phyloP scores from a whole-genome alignment of 2,113 vertebrate genomes.

The Sapajus apella region DNA sequence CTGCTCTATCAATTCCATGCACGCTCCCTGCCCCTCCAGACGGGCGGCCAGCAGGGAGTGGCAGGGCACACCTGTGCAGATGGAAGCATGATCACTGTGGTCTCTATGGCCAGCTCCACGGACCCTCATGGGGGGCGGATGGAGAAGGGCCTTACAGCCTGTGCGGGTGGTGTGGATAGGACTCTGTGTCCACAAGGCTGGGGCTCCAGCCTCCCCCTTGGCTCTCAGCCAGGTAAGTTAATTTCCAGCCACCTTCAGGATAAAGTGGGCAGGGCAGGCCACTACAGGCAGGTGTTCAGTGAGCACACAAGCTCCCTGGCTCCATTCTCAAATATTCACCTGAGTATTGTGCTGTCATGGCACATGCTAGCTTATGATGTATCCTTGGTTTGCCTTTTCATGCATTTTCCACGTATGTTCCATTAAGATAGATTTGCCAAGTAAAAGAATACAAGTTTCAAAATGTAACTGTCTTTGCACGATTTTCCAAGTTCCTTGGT shows the following conservation, averaged over 20 bases:
- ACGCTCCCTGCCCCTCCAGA: neutral
- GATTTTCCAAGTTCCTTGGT: neutral
- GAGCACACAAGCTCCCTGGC: neutral
- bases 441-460: neutral
- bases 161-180: accelerated
- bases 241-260: no score
- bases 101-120: neutral
- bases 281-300: accelerated
- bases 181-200: accelerated
- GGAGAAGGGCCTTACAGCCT: no score
- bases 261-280: no score
- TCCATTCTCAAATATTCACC: neutral
- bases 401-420: neutral
- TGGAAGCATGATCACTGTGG: accelerated
- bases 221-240: neutral
- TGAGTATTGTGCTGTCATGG: no score
- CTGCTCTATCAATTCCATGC: neutral
- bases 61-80: neutral
- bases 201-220: neutral
- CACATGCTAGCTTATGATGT: accelerated
- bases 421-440: neutral
- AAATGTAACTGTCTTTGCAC: neutral
- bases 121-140: neutral
- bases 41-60: neutral
- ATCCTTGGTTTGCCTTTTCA: neutral